Conservation (phyloP, 2,113 vertebrate species). For the Pseudorectes ferrugineus region DNA sequence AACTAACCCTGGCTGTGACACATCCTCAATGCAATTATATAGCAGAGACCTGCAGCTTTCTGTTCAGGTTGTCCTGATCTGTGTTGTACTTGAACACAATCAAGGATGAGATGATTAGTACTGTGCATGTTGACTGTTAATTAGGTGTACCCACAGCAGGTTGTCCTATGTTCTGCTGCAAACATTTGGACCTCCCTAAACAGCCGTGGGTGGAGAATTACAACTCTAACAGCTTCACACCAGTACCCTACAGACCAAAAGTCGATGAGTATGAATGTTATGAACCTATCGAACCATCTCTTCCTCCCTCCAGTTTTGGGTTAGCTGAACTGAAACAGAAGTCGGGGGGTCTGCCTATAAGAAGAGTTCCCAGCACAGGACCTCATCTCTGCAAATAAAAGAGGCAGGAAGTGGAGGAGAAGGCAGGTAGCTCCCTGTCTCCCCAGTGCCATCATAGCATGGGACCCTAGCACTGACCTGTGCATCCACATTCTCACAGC, state of each 20-base stretch:
- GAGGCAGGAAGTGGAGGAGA: neutral
- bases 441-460: neutral
- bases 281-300: neutral
- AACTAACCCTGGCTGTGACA: neutral
- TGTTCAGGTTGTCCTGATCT: neutral
- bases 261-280: neutral
- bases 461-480: neutral
- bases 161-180: neutral
- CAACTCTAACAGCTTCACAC: neutral
- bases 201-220: neutral
- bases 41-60: neutral
- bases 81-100: neutral
- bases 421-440: neutral
- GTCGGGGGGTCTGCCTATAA: neutral
- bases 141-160: neutral
- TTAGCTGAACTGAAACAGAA: neutral
- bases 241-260: neutral
- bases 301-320: neutral
- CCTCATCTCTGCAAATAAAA: neutral
- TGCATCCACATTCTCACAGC: too few relatives aligned
- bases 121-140: neutral
- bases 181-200: neutral
- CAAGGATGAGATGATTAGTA: neutral
- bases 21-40: accelerated
- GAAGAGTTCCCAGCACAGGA: neutral